Base-by-base conservation (phyloP, 2,888 invertebrate genomes). In the Mesochorus sp. region DNA sequence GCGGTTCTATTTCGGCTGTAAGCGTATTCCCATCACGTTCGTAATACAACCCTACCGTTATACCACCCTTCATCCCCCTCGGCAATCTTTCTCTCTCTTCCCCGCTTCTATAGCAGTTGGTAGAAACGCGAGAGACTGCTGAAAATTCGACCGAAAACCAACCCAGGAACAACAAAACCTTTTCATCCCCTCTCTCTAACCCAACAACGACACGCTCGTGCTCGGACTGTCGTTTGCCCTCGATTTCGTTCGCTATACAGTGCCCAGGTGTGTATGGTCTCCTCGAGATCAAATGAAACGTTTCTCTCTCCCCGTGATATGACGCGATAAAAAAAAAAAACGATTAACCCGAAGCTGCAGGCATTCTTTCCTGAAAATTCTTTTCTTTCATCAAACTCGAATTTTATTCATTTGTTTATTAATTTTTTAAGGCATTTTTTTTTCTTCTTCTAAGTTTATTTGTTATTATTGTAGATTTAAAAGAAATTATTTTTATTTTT, bases 21-120 rank as follows among this genome's bases (percentile, higher is more conserved):
- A 76, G 79, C 74, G 83, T 82, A 87, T 87, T 87, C 87, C 71
- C 71, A 82, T 84, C 87, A 87, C 86, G 87, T 87, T 82, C 83
- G 83, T 83, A 86, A 87, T 87, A 87, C 85, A 85, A 85, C 76
- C 82, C 81, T 80, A 76, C 72, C 79, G 76, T 31, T 61, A 68
- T 24, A 10, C 64, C 67, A 37, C 61, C 67, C 64, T 53, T 44
- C 21, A 19, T 37, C 39, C 17, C 8, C 44, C 53, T 39, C 47
- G 61, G 49, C 76, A 39, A 74, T 59, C 68, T 44, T 64, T 51
- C n/a, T 66, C 76, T 37, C 70, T 62, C 19, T 42, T 59, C 26
- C 14, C 14, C 21, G 42, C 39, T 67, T 17, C 49, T 3, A 49
- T 12, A 49, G 37, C 19, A n/a, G 10, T 26, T 10, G 14, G 6